Evolutionary conservation across 2,888 invertebrate genomes (phyloP).

Genomic region (Tridacna crocea): DNA sequence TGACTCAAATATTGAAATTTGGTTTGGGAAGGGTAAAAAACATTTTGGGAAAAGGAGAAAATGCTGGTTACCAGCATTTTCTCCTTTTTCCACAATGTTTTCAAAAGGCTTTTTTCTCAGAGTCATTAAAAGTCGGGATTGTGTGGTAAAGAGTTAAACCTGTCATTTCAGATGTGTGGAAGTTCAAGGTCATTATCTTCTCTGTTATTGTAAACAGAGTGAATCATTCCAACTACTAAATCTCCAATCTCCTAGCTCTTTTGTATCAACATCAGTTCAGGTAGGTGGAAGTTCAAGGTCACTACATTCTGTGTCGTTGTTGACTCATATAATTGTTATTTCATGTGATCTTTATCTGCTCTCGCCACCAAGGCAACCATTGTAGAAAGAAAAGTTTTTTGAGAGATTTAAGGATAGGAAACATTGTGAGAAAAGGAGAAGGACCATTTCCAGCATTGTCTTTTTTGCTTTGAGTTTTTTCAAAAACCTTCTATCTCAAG

Average conservation of each 20-base stretch:
- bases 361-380: too few species aligned
- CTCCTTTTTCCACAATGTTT: too few species aligned
- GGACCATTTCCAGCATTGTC: not conserved
- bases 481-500: not conserved
- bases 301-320: too few species aligned
- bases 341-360: too few species aligned
- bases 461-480: not conserved
- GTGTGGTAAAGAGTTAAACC: not conserved
- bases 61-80: too few species aligned
- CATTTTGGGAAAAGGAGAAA: too few species aligned
- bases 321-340: too few species aligned
- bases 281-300: constrained; percentile 42
- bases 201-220: constrained; percentile 72
- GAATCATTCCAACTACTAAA: constrained; percentile 69
- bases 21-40: too few species aligned
- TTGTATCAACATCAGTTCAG: constrained; percentile 71
- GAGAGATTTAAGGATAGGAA: not conserved
- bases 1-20: too few species aligned
- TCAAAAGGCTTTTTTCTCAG: too few species aligned
- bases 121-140: too few species aligned
- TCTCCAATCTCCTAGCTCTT: constrained; percentile 64
- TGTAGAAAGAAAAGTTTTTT: too few species aligned
- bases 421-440: not conserved
- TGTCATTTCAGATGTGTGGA: constrained; percentile 72
- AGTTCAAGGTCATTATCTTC: constrained; percentile 66